phyloP scores from a whole-genome alignment of 2,888 invertebrate genomes.

The Heliothis peltigera region DNA sequence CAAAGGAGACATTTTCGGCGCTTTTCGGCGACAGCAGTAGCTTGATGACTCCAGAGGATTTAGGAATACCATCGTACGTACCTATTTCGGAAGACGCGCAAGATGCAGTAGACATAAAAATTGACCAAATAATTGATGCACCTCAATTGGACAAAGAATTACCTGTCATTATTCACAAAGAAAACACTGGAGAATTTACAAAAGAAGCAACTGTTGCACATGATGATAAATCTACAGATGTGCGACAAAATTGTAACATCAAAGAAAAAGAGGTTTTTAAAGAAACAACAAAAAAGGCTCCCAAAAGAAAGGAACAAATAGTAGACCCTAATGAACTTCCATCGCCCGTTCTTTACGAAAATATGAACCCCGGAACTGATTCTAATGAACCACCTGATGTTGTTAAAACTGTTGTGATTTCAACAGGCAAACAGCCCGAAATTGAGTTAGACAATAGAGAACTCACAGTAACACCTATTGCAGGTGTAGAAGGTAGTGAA shows the following conservation, averaged over 20 bases:
- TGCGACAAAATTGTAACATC: constrained; percentile 15
- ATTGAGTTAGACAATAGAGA: constrained; percentile 29
- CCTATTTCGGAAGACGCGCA: constrained; percentile 79
- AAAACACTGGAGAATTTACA: constrained; percentile 8
- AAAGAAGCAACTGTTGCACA: background rate
- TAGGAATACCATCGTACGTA: constrained; percentile 73
- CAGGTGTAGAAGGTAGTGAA: constrained; percentile 16
- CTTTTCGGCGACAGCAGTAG: constrained; percentile 84
- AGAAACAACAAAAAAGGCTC: constrained; percentile 14
- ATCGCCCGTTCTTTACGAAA: constrained; percentile 45
- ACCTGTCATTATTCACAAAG: background rate
- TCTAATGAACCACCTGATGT: constrained; percentile 61
- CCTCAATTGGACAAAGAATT: background rate
- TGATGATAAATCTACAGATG: constrained; percentile 2
- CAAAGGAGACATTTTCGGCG: constrained; percentile 76
- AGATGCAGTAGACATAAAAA: constrained; percentile 73
- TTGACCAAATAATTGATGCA: constrained; percentile 42
- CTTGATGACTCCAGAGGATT: constrained; percentile 84
- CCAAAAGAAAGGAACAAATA: constrained; percentile 11
- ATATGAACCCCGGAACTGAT: constrained; percentile 51
- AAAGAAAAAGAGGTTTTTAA: constrained; percentile 9
- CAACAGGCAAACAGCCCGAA: constrained; percentile 73
- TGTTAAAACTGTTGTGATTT: constrained; percentile 78
- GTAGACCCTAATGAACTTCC: constrained; percentile 26
- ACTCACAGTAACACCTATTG: constrained; percentile 11